Base-by-base conservation (phyloP, 2,113 vertebrate species). In the Telmatochromis bifrenatus region DNA sequence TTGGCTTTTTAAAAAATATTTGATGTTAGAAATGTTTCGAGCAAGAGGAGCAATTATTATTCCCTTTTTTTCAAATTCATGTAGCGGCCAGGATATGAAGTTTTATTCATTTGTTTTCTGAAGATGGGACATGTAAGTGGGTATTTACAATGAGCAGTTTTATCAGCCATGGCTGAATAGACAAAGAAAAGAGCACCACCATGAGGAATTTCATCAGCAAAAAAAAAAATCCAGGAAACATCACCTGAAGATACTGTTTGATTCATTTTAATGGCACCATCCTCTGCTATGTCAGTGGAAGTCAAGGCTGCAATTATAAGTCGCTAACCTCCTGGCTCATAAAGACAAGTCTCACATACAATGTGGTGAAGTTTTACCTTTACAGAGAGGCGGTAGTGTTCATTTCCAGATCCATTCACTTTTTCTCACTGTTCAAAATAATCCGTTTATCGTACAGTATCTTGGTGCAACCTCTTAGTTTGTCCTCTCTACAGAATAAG, bases 1-100 rank as follows among this genome's bases (percentile, higher is more conserved):
- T 23, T 70, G 7, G 14, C 23, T 73, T 73, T 28, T 75, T 2
- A 1, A 28, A 11, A 28, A 19, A 11, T 17, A 75, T 5, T 75
- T 0, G 0, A 47, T 75, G 2, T 47, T 75, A 47, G 15, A 75
- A 47, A 47, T 75, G 3, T 28, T 26, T 0, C 1, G 0, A 75
- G 15, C 14, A 47, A 75, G 39, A 26, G 21, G 14, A 47, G 39
- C 0, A 65, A 8, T 21, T 65, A 47, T 65, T 37, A 21, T 45
- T 42, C 1, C 21, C 35, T 26, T 73, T 26, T 70, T 73, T 77
- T 49, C 23, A 31, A 77, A 49, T 75, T 75, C 23, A 28, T 73
- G 39, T 73, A 11, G 21, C 6, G 6, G 39, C 14, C 14, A 75
- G 23, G 2, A 68, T 23, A 68, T 3, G n/a, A 45, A 17, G 68